Evolutionary conservation across 2,113 vertebrate genomes (phyloP).

Genomic region (Hydropotes inermis): DNA sequence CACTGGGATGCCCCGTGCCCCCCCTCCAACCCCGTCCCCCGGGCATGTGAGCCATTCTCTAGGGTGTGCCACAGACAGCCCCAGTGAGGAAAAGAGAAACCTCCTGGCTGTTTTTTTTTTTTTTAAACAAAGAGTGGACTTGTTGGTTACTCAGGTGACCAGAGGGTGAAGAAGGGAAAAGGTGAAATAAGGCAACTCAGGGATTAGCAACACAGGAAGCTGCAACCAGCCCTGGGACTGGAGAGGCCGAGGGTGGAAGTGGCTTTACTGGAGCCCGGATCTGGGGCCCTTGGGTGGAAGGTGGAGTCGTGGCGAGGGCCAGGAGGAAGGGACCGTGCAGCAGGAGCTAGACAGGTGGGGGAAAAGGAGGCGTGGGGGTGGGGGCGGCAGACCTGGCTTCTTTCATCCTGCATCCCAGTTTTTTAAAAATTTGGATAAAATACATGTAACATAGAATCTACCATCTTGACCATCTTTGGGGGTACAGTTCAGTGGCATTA

Average conservation of each 20-base stretch:
- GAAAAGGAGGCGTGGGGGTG: fast-evolving
- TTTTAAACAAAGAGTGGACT: not conserved
- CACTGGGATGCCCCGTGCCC: fast-evolving
- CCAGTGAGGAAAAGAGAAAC: not conserved
- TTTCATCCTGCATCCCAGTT: not conserved
- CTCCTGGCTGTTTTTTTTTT: not conserved
- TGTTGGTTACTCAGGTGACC: not conserved
- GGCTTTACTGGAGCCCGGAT: too few relatives aligned
- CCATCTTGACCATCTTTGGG: too few relatives aligned
- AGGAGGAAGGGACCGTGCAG: not conserved
- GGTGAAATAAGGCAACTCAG: not conserved
- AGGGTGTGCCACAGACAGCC: too few relatives aligned
- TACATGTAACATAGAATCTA: not conserved
- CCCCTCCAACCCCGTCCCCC: fast-evolving
- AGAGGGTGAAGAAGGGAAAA: not conserved
- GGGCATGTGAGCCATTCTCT: not conserved
- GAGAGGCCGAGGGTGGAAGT: not conserved
- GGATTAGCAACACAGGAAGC: not conserved
- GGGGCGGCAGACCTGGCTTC: too few relatives aligned
- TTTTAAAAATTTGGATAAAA: not conserved
- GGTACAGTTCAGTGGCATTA: not conserved
- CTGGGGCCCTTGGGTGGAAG: not conserved
- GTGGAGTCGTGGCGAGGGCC: not conserved
- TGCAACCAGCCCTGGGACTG: fast-evolving
- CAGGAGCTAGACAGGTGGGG: not conserved